Conservation (phyloP, 2,888 invertebrate species). For the Caenorhabditis wallacei region DNA sequence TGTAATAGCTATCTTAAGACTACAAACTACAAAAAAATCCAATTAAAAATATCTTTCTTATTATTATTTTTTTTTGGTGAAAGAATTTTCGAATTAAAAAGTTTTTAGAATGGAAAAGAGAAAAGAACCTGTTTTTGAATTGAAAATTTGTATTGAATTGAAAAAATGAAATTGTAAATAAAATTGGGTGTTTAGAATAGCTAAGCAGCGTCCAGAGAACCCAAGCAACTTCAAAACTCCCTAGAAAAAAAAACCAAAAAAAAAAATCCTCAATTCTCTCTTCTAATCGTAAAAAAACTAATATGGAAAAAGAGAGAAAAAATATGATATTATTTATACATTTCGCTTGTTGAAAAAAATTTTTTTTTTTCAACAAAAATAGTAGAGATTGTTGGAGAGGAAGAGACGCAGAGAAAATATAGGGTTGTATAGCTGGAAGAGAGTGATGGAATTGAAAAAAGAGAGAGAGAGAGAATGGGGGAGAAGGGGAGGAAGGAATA, state of each 20-base stretch:
- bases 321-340: conserved; percentile 62
- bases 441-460: too few relatives aligned
- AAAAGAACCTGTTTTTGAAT: background rate
- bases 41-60: background rate
- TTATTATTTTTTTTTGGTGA: conserved; percentile 21
- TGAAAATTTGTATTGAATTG: background rate
- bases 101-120: too few relatives aligned
- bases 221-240: too few relatives aligned
- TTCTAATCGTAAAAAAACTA: conserved; percentile 3
- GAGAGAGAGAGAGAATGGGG: too few relatives aligned
- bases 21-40: too few relatives aligned
- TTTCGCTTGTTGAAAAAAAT: conserved; percentile 55
- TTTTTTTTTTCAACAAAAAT: conserved; percentile 53
- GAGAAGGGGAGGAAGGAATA: conserved; percentile 3
- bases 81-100: conserved; percentile 8
- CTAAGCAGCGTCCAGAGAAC: too few relatives aligned
- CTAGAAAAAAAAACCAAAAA: too few relatives aligned
- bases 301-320: conserved; percentile 15
- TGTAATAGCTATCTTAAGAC: background rate
- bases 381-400: conserved; percentile 8
- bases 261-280: too few relatives aligned
- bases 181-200: too few relatives aligned
- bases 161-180: background rate
- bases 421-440: background rate
- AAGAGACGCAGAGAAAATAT: conserved; percentile 14